Conservation (phyloP, 2,797 vertebrate species). For the Myotis findleyi region DNA sequence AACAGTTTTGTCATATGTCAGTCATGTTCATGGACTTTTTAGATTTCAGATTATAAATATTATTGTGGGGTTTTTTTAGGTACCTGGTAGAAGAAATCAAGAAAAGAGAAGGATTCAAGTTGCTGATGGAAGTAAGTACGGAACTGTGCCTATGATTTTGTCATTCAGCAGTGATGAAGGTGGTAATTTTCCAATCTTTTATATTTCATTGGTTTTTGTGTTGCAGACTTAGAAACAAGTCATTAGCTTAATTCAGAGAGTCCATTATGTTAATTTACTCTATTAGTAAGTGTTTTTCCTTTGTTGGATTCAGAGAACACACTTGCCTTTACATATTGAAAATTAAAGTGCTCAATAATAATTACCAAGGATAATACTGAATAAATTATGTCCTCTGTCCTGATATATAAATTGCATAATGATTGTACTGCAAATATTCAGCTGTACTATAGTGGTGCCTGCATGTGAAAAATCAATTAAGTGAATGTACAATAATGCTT, state of each 20-base stretch:
- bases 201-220: conserved; percentile 58
- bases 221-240: conserved; percentile 68
- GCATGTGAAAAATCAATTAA: conserved; percentile 63
- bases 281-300: conserved; percentile 72
- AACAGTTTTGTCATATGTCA: background rate
- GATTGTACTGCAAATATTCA: conserved; percentile 59
- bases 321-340: conserved; percentile 73
- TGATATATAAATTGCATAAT: conserved; percentile 72
- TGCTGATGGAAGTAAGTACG: conserved; percentile 89
- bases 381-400: conserved; percentile 76
- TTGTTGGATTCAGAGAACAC: conserved; percentile 69
- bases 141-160: conserved; percentile 17
- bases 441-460: conserved; percentile 7
- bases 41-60: conserved; percentile 28
- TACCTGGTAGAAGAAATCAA: conserved; percentile 91
- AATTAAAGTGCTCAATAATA: conserved; percentile 80
- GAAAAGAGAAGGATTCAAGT: conserved; percentile 90
- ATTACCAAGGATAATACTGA: conserved; percentile 74
- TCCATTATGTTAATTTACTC: conserved; percentile 80
- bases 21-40: background rate
- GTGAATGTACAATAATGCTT: background rate
- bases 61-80: conserved; percentile 81
- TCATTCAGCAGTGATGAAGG: conserved; percentile 49
- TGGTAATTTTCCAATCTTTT: conserved; percentile 60
- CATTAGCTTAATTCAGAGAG: conserved; percentile 77